Evolutionary conservation across 2,797 vertebrate species (phyloP).

Genomic region (Australoheros facetus): DNA sequence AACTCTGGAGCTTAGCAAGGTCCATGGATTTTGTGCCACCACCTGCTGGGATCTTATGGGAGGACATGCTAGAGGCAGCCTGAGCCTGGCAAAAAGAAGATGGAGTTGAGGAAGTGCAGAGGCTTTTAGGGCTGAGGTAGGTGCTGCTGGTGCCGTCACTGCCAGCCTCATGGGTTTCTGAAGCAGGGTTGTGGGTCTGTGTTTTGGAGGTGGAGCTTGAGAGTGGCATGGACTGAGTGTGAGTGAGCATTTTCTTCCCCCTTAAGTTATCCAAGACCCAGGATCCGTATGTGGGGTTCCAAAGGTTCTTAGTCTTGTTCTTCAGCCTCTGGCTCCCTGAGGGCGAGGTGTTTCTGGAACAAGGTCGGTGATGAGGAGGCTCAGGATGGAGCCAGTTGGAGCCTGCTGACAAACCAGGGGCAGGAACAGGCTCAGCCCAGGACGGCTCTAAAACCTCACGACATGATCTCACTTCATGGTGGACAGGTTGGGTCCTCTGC

Average conservation of each 20-base stretch:
- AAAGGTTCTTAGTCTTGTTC: slow-evolving; percentile 93
- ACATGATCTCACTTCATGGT: slow-evolving; percentile 81
- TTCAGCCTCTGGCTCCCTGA: slow-evolving; percentile 85
- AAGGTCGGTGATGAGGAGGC: slow-evolving; percentile 63
- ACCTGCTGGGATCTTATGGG: slow-evolving; percentile 54
- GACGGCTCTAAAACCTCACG: slow-evolving; percentile 77
- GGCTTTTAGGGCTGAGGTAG: slow-evolving; percentile 69
- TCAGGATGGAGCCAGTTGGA: slow-evolving; percentile 79
- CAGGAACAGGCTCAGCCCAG: slow-evolving; percentile 72
- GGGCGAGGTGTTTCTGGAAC: slow-evolving; percentile 78
- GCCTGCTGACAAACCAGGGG: slow-evolving; percentile 44
- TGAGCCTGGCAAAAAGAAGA: slow-evolving; percentile 75
- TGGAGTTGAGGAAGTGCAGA: slow-evolving; percentile 65
- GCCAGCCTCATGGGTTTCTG: slow-evolving; percentile 76
- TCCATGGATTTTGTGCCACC: slow-evolving; percentile 65
- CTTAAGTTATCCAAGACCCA: slow-evolving; percentile 88
- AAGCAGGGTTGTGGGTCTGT: slow-evolving; percentile 42
- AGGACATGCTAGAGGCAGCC: slow-evolving; percentile 49
- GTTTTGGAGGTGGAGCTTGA: slow-evolving; percentile 61
- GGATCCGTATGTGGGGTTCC: slow-evolving; percentile 93
- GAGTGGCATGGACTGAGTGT: slow-evolving; percentile 83
- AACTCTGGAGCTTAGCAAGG: slow-evolving; percentile 88
- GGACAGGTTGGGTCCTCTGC: slow-evolving; percentile 71
- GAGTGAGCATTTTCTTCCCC: slow-evolving; percentile 78
- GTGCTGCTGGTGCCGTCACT: slow-evolving; percentile 73